Percentiles rank a stretch among this genome's conserved stretches.
These are phyloP conservation scores for Sesamia nonagrioides DNA, from an alignment of 1,140 invertebrate genomes.

Conservation along the genomic window DNA sequence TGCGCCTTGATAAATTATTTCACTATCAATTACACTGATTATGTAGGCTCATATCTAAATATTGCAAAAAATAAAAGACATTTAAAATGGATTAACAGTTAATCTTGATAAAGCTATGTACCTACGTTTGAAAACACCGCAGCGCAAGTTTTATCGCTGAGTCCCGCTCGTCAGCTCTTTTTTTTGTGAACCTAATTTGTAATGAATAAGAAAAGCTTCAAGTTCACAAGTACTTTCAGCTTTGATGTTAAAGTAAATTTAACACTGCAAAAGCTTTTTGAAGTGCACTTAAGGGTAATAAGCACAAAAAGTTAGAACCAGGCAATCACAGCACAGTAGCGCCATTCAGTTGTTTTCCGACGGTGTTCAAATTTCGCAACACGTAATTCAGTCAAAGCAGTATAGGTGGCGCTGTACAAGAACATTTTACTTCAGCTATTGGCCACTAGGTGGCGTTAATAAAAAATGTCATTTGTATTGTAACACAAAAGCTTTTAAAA, in stretches of 20 bases:
- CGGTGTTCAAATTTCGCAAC: neutral
- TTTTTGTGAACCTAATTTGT: conserved; percentile 27
- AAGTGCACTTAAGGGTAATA: conserved; percentile 36
- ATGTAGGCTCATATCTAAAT: too few relatives aligned
- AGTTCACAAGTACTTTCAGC: conserved; percentile 17
- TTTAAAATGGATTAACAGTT: too few relatives aligned
- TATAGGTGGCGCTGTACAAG: conserved; percentile 63
- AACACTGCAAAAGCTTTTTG: conserved; percentile 35
- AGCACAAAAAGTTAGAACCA: neutral
- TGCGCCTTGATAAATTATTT: too few relatives aligned
- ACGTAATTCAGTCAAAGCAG: neutral
- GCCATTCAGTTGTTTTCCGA: neutral
- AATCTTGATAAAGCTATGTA: neutral
- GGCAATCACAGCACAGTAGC: conserved; percentile 3
- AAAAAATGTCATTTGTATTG: neutral
- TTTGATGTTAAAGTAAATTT: conserved; percentile 28
- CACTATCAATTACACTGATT: too few relatives aligned
- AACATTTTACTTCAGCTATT: conserved; percentile 53
- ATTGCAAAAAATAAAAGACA: too few relatives aligned
- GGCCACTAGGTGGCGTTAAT: conserved; percentile 57
- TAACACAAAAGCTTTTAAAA: neutral
- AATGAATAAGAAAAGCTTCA: conserved; percentile 32
- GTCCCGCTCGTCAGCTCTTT: conserved; percentile 1
- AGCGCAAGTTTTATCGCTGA: neutral
- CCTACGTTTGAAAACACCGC: neutral